Percentiles rank a stretch among this genome's conserved stretches.
phyloP scores from a whole-genome alignment of 2,888 invertebrate genomes.

The Flexamia atlantica region DNA sequence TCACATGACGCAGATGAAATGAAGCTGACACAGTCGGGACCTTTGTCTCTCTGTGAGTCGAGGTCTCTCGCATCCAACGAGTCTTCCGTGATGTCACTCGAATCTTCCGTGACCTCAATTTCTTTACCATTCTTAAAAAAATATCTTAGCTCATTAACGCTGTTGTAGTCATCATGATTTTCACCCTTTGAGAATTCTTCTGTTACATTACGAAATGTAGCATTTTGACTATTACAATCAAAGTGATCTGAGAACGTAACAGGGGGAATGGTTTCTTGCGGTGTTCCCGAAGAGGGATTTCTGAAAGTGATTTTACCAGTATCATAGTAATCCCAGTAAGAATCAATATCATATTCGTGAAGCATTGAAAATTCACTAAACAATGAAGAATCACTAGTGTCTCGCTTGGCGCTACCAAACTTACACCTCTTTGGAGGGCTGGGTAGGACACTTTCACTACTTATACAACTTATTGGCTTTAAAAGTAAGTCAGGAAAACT shows the following conservation, averaged over 20 bases:
- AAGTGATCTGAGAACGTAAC: background rate
- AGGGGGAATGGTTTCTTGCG: background rate
- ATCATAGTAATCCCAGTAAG: conserved; percentile 7
- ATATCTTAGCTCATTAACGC: background rate
- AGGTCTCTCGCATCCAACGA: background rate
- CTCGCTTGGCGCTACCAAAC: background rate
- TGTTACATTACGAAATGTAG: background rate
- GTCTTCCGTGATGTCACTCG: background rate
- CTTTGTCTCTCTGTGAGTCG: background rate
- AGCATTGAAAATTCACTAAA: background rate
- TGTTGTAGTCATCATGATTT: background rate
- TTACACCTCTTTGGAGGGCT: background rate
- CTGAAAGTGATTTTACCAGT: background rate
- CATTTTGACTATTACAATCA: background rate
- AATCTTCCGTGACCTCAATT: background rate
- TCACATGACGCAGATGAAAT: background rate
- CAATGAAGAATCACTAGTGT: background rate
- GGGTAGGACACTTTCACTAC: background rate
- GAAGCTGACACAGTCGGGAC: too few relatives aligned
- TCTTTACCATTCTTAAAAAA: background rate
- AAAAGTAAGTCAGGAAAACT: background rate
- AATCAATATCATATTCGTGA: conserved; percentile 5
- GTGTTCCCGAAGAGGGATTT: background rate
- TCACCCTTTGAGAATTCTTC: background rate
- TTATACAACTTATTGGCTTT: background rate